Percentiles rank a stretch among this genome's conserved stretches.
Conservation (phyloP, 2,888 invertebrate species). For the Idaea aversata region DNA sequence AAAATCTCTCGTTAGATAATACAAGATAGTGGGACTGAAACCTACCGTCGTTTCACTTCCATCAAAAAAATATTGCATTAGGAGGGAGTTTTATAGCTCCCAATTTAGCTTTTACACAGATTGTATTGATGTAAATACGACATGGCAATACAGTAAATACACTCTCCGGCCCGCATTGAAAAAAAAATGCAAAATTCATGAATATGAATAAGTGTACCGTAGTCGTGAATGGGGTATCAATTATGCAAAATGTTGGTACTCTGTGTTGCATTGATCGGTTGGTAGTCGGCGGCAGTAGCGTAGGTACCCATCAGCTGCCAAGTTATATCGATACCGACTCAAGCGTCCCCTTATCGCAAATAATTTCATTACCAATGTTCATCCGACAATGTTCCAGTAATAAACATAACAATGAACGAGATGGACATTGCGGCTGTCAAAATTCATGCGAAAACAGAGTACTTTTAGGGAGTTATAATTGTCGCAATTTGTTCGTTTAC, state of each 20-base stretch:
- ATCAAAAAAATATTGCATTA: conserved; percentile 66
- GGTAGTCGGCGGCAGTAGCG: conserved; percentile 36
- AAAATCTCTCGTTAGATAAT: conserved; percentile 24
- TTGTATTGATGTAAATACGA: conserved; percentile 70
- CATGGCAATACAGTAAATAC: conserved; percentile 67
- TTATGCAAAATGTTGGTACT: conserved; percentile 71
- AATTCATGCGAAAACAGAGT: conserved; percentile 12
- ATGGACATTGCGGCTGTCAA: conserved; percentile 25
- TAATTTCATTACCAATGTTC: conserved; percentile 42
- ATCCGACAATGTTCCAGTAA: conserved; percentile 42
- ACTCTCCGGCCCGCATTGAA: conserved; percentile 71
- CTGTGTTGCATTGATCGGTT: conserved; percentile 64
- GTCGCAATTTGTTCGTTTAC: background rate
- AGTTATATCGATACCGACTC: conserved; percentile 44
- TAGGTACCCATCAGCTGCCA: conserved; percentile 36
- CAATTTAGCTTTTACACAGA: conserved; percentile 64
- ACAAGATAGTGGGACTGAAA: conserved; percentile 30
- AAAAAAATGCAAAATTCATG: conserved; percentile 77
- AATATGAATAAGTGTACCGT: conserved; percentile 75
- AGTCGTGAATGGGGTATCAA: conserved; percentile 74
- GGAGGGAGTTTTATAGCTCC: conserved; percentile 54
- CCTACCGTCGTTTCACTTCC: conserved; percentile 41
- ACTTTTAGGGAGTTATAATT: background rate
- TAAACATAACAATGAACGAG: conserved; percentile 49
- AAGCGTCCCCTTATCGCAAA: conserved; percentile 43